Conservation (phyloP, 2,888 invertebrate genomes). For the Dicyrtomina minuta region DNA sequence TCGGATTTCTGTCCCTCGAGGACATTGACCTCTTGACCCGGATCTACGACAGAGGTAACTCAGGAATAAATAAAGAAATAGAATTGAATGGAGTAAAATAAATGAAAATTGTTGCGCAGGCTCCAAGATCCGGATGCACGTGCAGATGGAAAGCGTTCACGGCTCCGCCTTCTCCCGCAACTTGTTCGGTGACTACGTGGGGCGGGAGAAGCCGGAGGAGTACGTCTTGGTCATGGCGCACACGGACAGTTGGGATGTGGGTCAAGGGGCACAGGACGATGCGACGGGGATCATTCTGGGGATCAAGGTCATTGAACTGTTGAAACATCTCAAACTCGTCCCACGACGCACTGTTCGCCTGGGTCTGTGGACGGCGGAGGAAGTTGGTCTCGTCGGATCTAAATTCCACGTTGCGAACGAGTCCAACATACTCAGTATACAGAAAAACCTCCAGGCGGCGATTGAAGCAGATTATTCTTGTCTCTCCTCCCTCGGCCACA, state of each 20-base stretch:
- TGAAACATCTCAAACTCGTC: constrained; percentile 55
- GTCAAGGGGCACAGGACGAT: constrained; percentile 62
- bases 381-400: constrained; percentile 76
- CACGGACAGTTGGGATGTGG: constrained; percentile 57
- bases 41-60: constrained; percentile 55
- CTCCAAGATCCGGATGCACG: constrained; percentile 5
- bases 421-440: no score
- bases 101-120: constrained; percentile 14
- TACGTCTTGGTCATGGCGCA: constrained; percentile 27
- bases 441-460: constrained; percentile 70
- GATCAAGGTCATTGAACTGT: constrained; percentile 56
- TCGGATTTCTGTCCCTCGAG: constrained; percentile 57
- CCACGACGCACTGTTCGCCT: constrained; percentile 57
- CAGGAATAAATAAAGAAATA: neutral
- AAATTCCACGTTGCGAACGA: constrained; percentile 62
- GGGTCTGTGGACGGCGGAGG: constrained; percentile 60
- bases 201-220: constrained; percentile 18
- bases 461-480: constrained; percentile 84
- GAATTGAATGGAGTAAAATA: no score
- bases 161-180: constrained; percentile 19
- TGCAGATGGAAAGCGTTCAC: constrained; percentile 19
- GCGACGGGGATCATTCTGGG: constrained; percentile 58
- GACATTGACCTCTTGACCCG: constrained; percentile 58
- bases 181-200: constrained; percentile 26
- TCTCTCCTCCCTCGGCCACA: constrained; percentile 71